phyloP scores from a whole-genome alignment of 2,113 vertebrate species.

The Pelvicachromis taeniatus region DNA sequence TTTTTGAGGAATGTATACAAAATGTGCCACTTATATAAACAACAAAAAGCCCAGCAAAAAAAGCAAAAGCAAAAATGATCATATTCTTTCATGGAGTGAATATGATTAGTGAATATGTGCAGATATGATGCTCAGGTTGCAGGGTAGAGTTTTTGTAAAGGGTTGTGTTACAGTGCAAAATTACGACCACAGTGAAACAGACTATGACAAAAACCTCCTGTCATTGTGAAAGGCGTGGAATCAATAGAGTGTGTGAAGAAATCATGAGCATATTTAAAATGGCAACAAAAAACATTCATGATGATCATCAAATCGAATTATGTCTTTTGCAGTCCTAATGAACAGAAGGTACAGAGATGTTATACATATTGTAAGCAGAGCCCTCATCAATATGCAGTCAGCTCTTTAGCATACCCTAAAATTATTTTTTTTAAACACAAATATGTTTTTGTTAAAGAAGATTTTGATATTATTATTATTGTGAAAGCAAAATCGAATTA shows the following conservation, averaged over 20 bases:
- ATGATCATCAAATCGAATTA: accelerated
- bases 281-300: neutral
- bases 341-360: neutral
- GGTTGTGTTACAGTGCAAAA: neutral
- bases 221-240: neutral
- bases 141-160: neutral
- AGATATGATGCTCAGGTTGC: neutral
- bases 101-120: neutral
- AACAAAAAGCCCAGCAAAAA: no score
- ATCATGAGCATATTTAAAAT: neutral
- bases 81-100: neutral
- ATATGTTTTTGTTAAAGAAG: neutral
- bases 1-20: neutral
- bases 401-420: neutral
- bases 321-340: neutral
- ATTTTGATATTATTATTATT: neutral
- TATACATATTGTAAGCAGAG: neutral
- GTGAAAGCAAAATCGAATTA: neutral
- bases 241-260: neutral
- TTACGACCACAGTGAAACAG: neutral
- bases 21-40: neutral
- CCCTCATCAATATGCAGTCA: neutral
- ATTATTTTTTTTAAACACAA: no score
- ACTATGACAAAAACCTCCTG: neutral
- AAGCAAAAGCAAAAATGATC: neutral